These are phyloP conservation scores for Lucinisca nassula DNA, from an alignment of 2,888 invertebrate species.

Conservation along the genomic window DNA sequence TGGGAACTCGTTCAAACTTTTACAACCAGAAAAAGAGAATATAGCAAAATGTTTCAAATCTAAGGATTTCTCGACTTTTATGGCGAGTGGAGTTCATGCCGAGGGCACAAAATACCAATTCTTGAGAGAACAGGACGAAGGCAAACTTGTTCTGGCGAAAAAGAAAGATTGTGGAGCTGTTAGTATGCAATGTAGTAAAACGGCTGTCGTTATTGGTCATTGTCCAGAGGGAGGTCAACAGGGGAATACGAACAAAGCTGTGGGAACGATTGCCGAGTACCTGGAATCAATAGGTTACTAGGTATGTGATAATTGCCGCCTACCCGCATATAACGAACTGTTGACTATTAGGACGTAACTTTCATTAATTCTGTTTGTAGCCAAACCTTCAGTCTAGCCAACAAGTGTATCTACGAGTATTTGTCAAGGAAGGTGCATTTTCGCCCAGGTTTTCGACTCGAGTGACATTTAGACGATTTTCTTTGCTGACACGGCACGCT, in stretches of 20 bases:
- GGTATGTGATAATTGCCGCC: too few species aligned
- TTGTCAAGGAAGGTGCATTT: too few species aligned
- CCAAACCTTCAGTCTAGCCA: too few species aligned
- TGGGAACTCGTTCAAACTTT: constrained; percentile 37
- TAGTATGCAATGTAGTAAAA: constrained; percentile 32
- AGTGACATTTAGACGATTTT: too few species aligned
- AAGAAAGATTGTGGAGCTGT: constrained; percentile 67
- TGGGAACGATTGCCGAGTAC: constrained; percentile 13
- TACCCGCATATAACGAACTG: too few species aligned
- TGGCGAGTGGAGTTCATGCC: constrained; percentile 47
- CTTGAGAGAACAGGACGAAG: constrained; percentile 67
- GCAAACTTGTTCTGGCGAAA: constrained; percentile 67
- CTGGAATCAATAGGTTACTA: constrained; percentile 9
- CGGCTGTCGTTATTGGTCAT: constrained; percentile 26
- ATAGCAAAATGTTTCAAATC: constrained; percentile 67
- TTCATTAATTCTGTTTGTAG: too few species aligned
- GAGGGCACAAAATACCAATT: constrained; percentile 70
- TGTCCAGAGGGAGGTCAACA: constrained; percentile 25
- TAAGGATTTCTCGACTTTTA: constrained; percentile 62
- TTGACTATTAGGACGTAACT: too few species aligned
- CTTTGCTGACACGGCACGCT: too few species aligned
- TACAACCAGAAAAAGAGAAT: constrained; percentile 37
- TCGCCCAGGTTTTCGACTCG: too few species aligned
- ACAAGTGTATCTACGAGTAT: too few species aligned
- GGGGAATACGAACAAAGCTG: constrained; percentile 26